phyloP scores from a whole-genome alignment of 2,113 vertebrate species.

The Coturnix japonica region DNA sequence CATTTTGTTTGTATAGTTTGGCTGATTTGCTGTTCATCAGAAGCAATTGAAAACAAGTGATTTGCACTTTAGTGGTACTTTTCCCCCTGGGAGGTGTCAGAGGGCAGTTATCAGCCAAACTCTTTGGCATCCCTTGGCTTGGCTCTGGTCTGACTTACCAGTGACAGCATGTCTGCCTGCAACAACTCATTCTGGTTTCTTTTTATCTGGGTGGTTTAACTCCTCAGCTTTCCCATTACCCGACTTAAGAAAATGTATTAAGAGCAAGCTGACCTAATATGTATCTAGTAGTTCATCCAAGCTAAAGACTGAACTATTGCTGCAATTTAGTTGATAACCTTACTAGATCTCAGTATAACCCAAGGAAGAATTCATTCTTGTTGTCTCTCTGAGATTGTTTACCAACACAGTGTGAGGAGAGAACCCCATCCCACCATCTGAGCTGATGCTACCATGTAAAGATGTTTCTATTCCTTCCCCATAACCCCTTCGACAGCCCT shows the following conservation, averaged over 20 bases:
- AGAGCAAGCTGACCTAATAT: background rate
- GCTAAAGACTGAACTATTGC: background rate
- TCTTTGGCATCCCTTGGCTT: background rate
- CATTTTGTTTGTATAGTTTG: background rate
- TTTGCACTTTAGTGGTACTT: background rate
- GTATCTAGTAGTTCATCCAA: background rate
- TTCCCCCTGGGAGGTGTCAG: background rate
- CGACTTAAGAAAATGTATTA: background rate
- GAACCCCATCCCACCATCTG: background rate
- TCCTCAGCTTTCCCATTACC: background rate
- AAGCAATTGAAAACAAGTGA: background rate
- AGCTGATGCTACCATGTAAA: background rate
- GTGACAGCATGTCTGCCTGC: background rate
- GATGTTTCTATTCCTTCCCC: background rate
- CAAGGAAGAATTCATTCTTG: accelerated
- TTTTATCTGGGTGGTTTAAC: background rate
- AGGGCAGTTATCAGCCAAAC: background rate
- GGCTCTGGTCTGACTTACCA: background rate
- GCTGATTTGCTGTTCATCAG: background rate
- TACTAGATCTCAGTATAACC: background rate
- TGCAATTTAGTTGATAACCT: background rate
- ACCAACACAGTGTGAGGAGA: background rate
- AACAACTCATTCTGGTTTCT: background rate
- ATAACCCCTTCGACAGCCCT: background rate
- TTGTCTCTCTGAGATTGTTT: accelerated